phyloP scores from a whole-genome alignment of 1,140 invertebrate genomes.

The Aphelinus certus region DNA sequence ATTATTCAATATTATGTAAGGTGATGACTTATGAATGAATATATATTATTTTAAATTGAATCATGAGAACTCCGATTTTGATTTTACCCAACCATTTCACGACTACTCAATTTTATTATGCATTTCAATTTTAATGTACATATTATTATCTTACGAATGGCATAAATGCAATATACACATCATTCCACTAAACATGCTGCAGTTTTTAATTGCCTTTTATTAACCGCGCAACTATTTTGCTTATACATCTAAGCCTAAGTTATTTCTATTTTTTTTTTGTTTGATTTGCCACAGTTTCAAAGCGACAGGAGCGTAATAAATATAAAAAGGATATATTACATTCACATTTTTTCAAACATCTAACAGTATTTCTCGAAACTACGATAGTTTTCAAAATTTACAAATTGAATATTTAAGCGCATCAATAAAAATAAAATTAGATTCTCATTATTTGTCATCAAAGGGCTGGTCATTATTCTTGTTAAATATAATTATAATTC shows the following conservation, averaged over 20 bases:
- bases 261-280: constrained; percentile 6
- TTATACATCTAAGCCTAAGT: constrained; percentile 8
- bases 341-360: constrained; percentile 27
- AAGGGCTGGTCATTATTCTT: constrained; percentile 7
- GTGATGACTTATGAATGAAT: constrained; percentile 25
- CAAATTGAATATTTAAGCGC: constrained; percentile 28
- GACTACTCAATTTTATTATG: constrained; percentile 25
- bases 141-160: constrained; percentile 28
- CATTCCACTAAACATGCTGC: constrained; percentile 17
- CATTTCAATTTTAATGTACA: constrained; percentile 27
- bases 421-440: constrained; percentile 29
- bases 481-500: not conserved
- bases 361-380: constrained; percentile 23
- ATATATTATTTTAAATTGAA: constrained; percentile 33
- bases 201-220: constrained; percentile 21
- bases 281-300: constrained; percentile 17
- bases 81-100: constrained; percentile 14
- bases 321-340: constrained; percentile 41
- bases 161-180: constrained; percentile 28
- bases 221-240: constrained; percentile 17
- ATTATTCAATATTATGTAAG: constrained; percentile 16
- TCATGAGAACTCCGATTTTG: constrained; percentile 20
- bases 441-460: constrained; percentile 32
- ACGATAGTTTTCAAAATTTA: constrained; percentile 33
- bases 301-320: constrained; percentile 36